These are phyloP conservation scores for Parapristionchus giblindavisi DNA, from an alignment of 2,888 invertebrate species.

Conservation along the genomic window DNA sequence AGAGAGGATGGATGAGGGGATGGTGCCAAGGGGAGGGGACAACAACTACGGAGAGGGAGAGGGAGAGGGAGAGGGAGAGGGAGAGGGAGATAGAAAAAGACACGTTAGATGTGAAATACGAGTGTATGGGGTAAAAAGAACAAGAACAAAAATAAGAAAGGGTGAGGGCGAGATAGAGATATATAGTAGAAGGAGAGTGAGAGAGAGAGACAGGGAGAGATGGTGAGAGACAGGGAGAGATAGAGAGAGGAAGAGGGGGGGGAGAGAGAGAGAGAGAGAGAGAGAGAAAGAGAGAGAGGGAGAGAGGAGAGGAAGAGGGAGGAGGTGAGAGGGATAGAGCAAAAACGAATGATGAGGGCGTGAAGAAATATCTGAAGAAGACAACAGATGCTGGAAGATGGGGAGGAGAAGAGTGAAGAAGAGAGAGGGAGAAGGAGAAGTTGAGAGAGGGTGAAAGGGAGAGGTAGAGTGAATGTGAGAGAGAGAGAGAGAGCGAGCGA, in stretches of 20 bases:
- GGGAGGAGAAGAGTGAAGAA: background rate
- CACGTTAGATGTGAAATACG: no score
- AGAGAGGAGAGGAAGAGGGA: background rate
- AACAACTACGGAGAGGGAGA: background rate
- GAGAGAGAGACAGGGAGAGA: background rate
- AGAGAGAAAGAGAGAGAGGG: background rate
- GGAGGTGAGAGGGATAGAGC: slow-evolving; percentile 20
- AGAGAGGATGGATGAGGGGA: no score
- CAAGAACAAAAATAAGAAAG: background rate
- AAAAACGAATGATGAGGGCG: background rate
- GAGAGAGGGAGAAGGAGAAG: background rate
- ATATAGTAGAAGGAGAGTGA: background rate
- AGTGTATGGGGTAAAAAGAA: slow-evolving; percentile 18
- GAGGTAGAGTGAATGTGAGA: slow-evolving; percentile 2
- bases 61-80: background rate
- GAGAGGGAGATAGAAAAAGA: background rate
- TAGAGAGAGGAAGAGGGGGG: background rate
- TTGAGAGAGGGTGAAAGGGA: background rate
- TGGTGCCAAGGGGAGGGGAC: background rate
- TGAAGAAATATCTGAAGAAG: background rate
- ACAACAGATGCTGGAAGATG: background rate
- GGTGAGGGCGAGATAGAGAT: slow-evolving; percentile 6
- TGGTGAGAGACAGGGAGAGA: background rate
- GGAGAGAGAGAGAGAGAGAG: background rate
- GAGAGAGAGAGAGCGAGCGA: background rate